phyloP scores from a whole-genome alignment of 2,888 invertebrate species.

The Norana najaformis region DNA sequence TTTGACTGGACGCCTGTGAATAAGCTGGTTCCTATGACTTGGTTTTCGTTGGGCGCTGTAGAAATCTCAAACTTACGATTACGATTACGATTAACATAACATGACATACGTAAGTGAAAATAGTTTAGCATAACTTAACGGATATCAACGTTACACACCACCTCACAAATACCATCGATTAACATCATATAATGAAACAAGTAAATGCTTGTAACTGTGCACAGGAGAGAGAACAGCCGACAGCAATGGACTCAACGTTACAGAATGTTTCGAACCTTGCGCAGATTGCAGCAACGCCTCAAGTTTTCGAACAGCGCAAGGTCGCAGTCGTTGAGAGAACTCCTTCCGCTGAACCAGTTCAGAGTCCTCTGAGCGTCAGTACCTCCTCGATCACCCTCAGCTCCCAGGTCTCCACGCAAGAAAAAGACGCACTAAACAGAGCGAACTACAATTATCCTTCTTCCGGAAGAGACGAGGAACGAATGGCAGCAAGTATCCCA shows the following conservation, averaged over 20 bases:
- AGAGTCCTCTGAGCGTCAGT: neutral
- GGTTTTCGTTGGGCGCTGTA: no score
- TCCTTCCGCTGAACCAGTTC: neutral
- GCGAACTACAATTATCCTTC: neutral
- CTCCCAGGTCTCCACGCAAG: neutral
- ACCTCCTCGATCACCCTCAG: neutral
- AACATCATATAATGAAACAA: neutral
- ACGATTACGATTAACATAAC: no score
- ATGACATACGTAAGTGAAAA: no score
- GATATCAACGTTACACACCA: neutral
- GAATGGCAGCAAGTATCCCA: neutral
- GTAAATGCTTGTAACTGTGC: neutral
- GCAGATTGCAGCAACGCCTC: neutral
- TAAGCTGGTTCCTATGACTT: no score
- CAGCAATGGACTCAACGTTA: no score
- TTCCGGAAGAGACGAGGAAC: neutral
- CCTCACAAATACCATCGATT: neutral
- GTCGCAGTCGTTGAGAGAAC: neutral
- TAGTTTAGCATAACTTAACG: no score
- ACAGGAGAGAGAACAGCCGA: neutral
- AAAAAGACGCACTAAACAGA: neutral
- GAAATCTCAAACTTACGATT: no score
- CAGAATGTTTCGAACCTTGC: constrained; percentile 7
- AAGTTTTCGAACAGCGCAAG: neutral
- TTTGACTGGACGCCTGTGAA: no score